A percentile compares a stretch with the other conserved stretches of the same genome.
Evolutionary conservation across 2,888 invertebrate species (phyloP).

Genomic region (Morpho achilles): DNA sequence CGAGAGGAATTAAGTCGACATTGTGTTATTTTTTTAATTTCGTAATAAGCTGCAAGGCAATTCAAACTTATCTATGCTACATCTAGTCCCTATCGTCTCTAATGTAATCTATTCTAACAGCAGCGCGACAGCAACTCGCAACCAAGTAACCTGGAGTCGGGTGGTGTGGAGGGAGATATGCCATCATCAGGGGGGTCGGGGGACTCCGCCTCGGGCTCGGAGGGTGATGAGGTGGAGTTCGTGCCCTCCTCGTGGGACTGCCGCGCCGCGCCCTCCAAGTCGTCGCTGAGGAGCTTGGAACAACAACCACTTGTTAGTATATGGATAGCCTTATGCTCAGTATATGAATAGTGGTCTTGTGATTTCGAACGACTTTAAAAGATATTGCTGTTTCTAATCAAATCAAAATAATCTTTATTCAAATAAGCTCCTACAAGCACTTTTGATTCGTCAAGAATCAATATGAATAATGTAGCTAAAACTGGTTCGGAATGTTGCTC

Average conservation of each 20-base stretch:
- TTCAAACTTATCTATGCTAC: too few species aligned
- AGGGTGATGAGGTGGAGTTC: slow-evolving; percentile 85
- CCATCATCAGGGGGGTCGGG: slow-evolving; percentile 31
- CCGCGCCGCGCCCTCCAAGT: slow-evolving; percentile 86
- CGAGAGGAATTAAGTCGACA: too few species aligned
- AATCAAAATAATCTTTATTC: too few species aligned
- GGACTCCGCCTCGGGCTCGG: slow-evolving; percentile 65
- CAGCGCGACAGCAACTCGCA: slow-evolving; percentile 44
- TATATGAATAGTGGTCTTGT: too few species aligned
- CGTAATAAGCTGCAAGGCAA: background rate
- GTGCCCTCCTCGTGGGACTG: slow-evolving; percentile 91
- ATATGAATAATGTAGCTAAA: too few species aligned
- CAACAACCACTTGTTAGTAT: slow-evolving; percentile 46
- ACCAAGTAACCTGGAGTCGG: slow-evolving; percentile 27
- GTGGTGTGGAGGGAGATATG: slow-evolving; percentile 23
- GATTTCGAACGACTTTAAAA: too few species aligned
- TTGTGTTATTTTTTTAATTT: background rate
- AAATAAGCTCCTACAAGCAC: too few species aligned
- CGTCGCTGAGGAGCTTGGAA: slow-evolving; percentile 78
- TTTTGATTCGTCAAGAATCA: too few species aligned
- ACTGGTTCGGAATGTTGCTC: too few species aligned
- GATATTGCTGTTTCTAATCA: background rate
- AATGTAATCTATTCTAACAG: slow-evolving; percentile 29
- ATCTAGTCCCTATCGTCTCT: too few species aligned
- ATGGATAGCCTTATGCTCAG: background rate